Base-by-base conservation (phyloP, 2,797 vertebrate genomes). In the Pelochelys cantorii region DNA sequence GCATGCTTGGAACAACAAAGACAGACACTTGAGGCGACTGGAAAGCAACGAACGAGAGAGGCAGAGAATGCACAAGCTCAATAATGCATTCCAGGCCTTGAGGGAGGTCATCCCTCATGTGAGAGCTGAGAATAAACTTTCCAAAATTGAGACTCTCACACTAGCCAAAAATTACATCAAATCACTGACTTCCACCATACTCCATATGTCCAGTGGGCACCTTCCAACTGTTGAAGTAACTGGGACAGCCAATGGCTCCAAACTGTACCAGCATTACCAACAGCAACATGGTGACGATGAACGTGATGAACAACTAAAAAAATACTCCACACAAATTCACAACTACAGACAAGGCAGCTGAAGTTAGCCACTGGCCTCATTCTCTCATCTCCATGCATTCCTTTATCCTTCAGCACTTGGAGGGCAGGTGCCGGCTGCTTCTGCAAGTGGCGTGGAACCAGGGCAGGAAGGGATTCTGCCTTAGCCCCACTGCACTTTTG, bases 141-240 rank as follows among this genome's bases (percentile, higher is more conserved):
- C 99, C 97, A 99, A 99, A 98, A 99, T 99, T 4, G 99, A 99
- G 98, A 99, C 99, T 2, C 98, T 99, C 82, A 99, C 99, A 0
- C 97, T 99, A 97, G 99, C 99, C 93, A 99, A 99, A 98, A 99
- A 99, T 94, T 99, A 99, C 98, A 99, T 99, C 94, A 99, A 99
- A 95, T 98, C 99, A 17, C 97, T 99, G 96, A 99, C 99, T 56
- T 98, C 98, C 93, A 99, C 99, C 91, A 98, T 99, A 95, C 98
- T 99, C 96, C 98, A 98, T 90, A 99, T 99, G 99, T 99, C 99
- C 13, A 99, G 98, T 0, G 98, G 98, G 74, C 98, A 98, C 95
- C 97, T 99, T 34, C 98, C 99, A 0, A 87, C 96, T 1, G 96
- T 97, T 0, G 98, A 98, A 54, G 98, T 96, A 18, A 93, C 97